Percentiles rank a stretch among this genome's conserved stretches.
phyloP scores from a whole-genome alignment of 2,888 invertebrate species.

The Iphiclides podalirius region DNA sequence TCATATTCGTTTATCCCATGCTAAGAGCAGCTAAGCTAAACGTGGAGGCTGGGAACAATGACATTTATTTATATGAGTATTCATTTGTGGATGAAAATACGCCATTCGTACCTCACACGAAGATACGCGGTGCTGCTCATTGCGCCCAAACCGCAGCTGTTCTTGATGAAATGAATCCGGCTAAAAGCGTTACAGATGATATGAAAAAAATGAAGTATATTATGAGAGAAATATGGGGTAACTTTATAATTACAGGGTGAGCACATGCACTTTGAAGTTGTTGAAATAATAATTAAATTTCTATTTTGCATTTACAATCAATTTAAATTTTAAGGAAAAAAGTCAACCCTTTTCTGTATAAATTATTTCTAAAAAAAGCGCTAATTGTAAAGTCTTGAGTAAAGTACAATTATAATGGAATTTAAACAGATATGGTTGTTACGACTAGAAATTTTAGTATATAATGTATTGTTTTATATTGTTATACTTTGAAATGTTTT shows the following conservation, averaged over 20 bases:
- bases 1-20: constrained; percentile 39
- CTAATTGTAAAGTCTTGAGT: no score
- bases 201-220: constrained; percentile 11
- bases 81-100: constrained; percentile 39
- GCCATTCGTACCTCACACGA: constrained; percentile 34
- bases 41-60: constrained; percentile 34
- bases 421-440: no score
- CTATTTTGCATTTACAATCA: no score
- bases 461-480: no score
- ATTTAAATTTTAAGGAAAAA: no score
- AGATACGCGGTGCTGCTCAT: constrained; percentile 41
- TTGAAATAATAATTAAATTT: no score
- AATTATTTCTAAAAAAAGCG: no score
- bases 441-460: no score
- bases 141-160: constrained; percentile 37
- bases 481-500: no score
- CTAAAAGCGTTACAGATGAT: constrained; percentile 14
- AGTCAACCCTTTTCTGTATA: no score
- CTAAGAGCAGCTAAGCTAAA: constrained; percentile 38
- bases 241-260: constrained; percentile 31
- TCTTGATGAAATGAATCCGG: constrained; percentile 19
- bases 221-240: constrained; percentile 24
- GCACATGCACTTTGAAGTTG: no score
- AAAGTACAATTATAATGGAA: no score
- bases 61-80: constrained; percentile 48